Percentiles rank a stretch among this genome's conserved stretches.
Evolutionary conservation across 2,888 invertebrate species (phyloP).

Genomic region (Agriopis aurantiaria): DNA sequence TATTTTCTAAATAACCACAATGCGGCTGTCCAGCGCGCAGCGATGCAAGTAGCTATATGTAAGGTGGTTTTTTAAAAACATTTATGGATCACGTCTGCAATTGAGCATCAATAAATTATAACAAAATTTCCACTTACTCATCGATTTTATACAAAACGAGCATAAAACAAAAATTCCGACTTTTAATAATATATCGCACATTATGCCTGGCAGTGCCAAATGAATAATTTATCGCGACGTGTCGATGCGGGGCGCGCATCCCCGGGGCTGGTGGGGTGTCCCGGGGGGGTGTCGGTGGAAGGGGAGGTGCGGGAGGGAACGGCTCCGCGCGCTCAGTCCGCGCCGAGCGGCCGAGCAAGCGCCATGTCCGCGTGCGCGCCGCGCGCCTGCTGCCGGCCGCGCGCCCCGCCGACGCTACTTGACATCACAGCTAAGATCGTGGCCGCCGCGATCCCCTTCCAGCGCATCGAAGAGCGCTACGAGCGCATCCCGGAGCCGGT

Average conservation of each 20-base stretch:
- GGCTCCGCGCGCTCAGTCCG: constrained; percentile 74
- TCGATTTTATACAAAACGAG: constrained; percentile 68
- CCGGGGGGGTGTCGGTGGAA: constrained; percentile 48
- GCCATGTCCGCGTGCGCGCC: constrained; percentile 84
- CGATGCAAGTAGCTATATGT: background rate
- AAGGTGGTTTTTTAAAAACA: constrained; percentile 15
- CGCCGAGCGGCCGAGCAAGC: constrained; percentile 85
- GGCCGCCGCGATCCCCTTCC: constrained; percentile 94
- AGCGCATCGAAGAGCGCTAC: constrained; percentile 94
- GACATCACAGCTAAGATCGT: constrained; percentile 94
- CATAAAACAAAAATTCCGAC: constrained; percentile 82
- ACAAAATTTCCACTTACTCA: constrained; percentile 53
- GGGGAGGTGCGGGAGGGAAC: constrained; percentile 53
- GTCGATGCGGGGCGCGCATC: constrained; percentile 82
- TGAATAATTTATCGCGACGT: constrained; percentile 84
- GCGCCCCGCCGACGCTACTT: constrained; percentile 91
- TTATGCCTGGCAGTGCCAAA: constrained; percentile 77
- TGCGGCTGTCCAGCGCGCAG: background rate
- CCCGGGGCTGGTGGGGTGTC: constrained; percentile 63
- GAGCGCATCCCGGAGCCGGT: constrained; percentile 96
- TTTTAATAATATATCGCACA: constrained; percentile 86
- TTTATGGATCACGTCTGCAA: constrained; percentile 11
- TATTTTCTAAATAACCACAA: background rate
- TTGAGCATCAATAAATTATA: constrained; percentile 53
- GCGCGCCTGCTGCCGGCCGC: constrained; percentile 85